Evolutionary conservation across 2,113 vertebrate species (phyloP), one percentile per base, ranked within the genome.

Genomic region (Furnarius figulus): DNA sequence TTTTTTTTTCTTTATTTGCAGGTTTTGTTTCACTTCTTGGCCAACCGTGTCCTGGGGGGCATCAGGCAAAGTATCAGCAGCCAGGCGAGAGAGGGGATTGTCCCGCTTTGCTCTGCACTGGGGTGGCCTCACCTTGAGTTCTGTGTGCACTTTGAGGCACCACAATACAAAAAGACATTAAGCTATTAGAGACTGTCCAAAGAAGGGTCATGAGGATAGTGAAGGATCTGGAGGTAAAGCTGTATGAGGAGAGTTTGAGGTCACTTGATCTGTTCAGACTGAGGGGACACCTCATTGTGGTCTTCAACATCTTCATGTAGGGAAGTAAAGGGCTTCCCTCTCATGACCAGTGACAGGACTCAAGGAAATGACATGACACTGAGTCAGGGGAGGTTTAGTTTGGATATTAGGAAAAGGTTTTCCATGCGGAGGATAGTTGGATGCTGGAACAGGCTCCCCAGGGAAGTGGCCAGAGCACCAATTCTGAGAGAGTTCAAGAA

Each of bases 121-220:
- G 28, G 11, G 23, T 0, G 0, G 40, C 22, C 49, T 63, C 49
- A 55, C 18, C 39, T 46, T 2, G 0, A 30, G 47, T 24, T 8
- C 18, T 62, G 55, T 10, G 33, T 10, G 46, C 12, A 62, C 18
- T 10, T 70, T 4, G 44, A 33, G 14, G 31, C 4, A 6, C 1
- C 25, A 28, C 23, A 33, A 23, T 7, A 3, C 4, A 62, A 28
- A 70, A 31, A 30, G 27, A 40, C n/a, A 19, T 33, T 23, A 70
- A 31, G 3, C 17, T 22, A 16, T 2, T 14, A 3, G 6, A 40
- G 24, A 21, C 2, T 19, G 17, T 44, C 21, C 27, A 52, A 77
- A 22, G 18, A 8, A 30, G 4, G 28, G 10, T 20, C 6, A 11
- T 0, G 5, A 35, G 0, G 19, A 10, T n/a, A 24, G 4, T 30